Conservation (phyloP, 2,888 invertebrate species). For the Pterostichus madidus region DNA sequence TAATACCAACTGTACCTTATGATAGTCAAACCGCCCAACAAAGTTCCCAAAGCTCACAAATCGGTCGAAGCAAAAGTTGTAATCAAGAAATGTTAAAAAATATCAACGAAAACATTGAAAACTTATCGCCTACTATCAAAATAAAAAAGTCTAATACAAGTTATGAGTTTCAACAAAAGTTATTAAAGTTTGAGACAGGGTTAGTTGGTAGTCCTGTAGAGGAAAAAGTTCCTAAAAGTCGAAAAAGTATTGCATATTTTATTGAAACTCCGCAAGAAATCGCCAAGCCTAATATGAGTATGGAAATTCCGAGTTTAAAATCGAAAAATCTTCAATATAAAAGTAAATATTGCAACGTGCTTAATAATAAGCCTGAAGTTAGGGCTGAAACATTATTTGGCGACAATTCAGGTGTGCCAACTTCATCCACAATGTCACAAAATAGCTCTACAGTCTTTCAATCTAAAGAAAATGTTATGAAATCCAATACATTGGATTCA, state of each 20-base stretch:
- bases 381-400: slow-evolving; percentile 68
- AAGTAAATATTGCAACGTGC: slow-evolving; percentile 76
- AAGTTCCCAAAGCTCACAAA: not conserved
- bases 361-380: slow-evolving; percentile 76
- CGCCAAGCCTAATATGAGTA: slow-evolving; percentile 70
- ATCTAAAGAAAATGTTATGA: slow-evolving; percentile 63
- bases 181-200: slow-evolving; percentile 75
- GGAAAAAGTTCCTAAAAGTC: slow-evolving; percentile 67
- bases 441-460: slow-evolving; percentile 13
- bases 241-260: slow-evolving; percentile 74
- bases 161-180: slow-evolving; percentile 75
- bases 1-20: too few relatives aligned
- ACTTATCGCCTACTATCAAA: not conserved
- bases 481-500: slow-evolving; percentile 68
- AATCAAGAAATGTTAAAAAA: slow-evolving; percentile 38
- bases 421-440: not conserved
- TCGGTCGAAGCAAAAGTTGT: slow-evolving; percentile 39
- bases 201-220: slow-evolving; percentile 68
- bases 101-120: slow-evolving; percentile 50
- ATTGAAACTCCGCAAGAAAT: slow-evolving; percentile 70
- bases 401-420: slow-evolving; percentile 9
- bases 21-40: too few relatives aligned
- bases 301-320: slow-evolving; percentile 81
- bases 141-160: slow-evolving; percentile 71
- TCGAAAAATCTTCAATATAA: slow-evolving; percentile 80